Base-by-base conservation (phyloP, 2,797 vertebrate species). In the Mastacembelus armatus region DNA sequence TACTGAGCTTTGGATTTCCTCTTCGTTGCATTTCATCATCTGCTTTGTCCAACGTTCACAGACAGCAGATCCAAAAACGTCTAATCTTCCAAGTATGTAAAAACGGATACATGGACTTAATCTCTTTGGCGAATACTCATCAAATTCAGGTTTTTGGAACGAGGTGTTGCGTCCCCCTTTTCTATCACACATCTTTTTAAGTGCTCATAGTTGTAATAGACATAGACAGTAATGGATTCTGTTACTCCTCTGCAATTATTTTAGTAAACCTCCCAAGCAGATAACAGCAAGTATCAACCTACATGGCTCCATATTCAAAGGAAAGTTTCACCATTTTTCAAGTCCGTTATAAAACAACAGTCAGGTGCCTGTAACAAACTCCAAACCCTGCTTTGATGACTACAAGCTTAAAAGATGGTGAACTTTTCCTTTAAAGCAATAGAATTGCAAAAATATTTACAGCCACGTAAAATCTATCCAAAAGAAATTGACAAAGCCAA, bases 1-100 rank as follows among this genome's bases (percentile, higher is more conserved):
- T 16, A 42, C 22, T 44, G 38, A 50, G 35, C 24, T 21, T 39
- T 55, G 49, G 59, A 86, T 83, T 81, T 80, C 73, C 50, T 60
- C 43, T 44, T 55, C 62, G 74, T 73, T 58, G 43, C 44, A 30
- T 62, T 52, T 51, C 14, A 71, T 27, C 40, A 12, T 35, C 16
- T n/a, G 10, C 10, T 56, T 74, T 40, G 55, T 15, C n/a, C n/a
- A n/a, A n/a, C n/a, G n/a, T n/a, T n/a, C n/a, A n/a, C n/a, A n/a
- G n/a, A n/a, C 12, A 24, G 15, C 24, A 21, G 30, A 33, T 38
- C 19, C 9, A 40, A 36, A 30, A n/a, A 21, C 4, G 0, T 29
- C 45, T 40, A 35, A 38, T 39, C 24, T 26, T 6, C 9, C 21
- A 19, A 30, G 18, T 10, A 60, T 43, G 59, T 39, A 33, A 32